Evolutionary conservation across 2,888 invertebrate genomes (phyloP), one percentile per base, ranked within the genome.

Genomic region (Mechanitis mazaeus): DNA sequence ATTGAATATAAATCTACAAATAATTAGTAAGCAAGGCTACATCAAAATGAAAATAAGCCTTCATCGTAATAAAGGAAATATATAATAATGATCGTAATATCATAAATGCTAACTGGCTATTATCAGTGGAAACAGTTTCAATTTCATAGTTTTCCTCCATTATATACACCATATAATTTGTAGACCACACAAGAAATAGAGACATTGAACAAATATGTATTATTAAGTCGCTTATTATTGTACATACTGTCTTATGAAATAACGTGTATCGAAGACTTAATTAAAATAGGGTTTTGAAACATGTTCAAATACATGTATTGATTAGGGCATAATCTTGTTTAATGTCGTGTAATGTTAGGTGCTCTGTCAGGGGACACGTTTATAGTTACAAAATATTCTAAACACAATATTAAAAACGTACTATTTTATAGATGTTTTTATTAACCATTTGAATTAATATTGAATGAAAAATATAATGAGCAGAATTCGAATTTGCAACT

Each of bases 141-240:
- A 81, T 84, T 77, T 81, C 79, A 76, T 75, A 77, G 74, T 79
- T 81, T 79, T 79, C 80, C 77, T 81, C 79, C 78, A 84, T 84
- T 83, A 72, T 64, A 67, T 63, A 65, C 74, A 69, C 72, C 75
- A 75, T 80, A 79, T 87, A 85, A 87, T 74, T 75, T 75, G 72
- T 73, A 64, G 89, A 87, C 89, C 89, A 87, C 89, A 88, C 89
- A 83, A 76, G 72, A 73, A 71, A 74, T 90, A 86, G 88, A 89
- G 86, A 85, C 84, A 85, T 84, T 78, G 74, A 71, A 76, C 72
- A 78, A 76, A 78, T 83, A 76, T 71, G 75, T 79, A 80, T 81
- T 78, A 81, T 82, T 81, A 81, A 47, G 58, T 58, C 60, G 77
- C 72, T 74, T 77, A 75, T 77, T 76, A 80, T 78, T 75, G 61